A percentile compares a stretch with the other conserved stretches of the same genome.
Conservation (phyloP, 2,113 vertebrate genomes). For the Periophthalmus modestus region DNA sequence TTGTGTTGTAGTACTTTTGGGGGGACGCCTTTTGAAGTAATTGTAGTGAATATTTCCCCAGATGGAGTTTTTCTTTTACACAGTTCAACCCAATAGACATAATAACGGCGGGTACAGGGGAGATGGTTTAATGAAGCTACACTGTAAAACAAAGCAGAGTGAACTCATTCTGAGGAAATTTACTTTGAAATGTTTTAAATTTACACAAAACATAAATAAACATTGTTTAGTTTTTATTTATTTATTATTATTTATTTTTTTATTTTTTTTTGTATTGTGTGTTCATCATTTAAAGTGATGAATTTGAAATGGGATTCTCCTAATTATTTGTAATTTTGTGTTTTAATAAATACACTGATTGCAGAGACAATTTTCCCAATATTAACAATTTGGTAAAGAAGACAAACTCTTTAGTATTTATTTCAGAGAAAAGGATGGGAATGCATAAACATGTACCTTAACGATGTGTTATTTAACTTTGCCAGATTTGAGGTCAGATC, state of each 20-base stretch:
- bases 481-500: no score
- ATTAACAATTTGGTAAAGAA: not conserved
- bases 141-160: conserved; percentile 8
- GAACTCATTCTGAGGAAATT: not conserved
- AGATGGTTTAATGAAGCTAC: conserved; percentile 55
- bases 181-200: not conserved
- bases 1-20: conserved; percentile 58
- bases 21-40: conserved; percentile 71
- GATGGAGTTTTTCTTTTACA: conserved; percentile 64
- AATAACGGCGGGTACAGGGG: conserved; percentile 54
- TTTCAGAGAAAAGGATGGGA: not conserved
- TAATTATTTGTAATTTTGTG: not conserved
- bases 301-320: not conserved
- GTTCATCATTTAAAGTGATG: not conserved
- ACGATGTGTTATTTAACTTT: no score
- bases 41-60: conserved; percentile 67
- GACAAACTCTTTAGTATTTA: not conserved
- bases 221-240: not conserved
- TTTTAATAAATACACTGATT: not conserved
- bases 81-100: conserved; percentile 54
- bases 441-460: no score
- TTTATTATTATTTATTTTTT: no score
- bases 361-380: not conserved
- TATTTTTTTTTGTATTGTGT: not conserved
- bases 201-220: not conserved